Evolutionary conservation across 2,797 vertebrate genomes (phyloP), one percentile per base, ranked within the genome.

Genomic region (Coilia nasus): DNA sequence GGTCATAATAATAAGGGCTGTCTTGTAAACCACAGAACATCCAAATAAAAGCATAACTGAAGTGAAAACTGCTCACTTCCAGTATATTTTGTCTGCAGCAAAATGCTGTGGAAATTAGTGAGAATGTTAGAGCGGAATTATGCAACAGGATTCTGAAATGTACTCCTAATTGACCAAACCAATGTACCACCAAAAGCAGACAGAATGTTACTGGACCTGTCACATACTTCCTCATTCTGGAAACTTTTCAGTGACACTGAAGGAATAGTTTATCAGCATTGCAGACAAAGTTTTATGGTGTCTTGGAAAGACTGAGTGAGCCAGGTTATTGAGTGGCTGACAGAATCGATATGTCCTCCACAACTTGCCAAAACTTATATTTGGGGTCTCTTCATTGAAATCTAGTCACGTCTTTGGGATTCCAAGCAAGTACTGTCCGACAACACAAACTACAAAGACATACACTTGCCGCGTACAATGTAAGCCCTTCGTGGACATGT

Each of bases 241-340:
- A 31, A 44, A 78, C 71, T 78, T 44, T 78, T 78, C 35, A 78
- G 15, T 78, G 71, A 78, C 9, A 3, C 35, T 41, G 71, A 78
- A 35, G 7, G 71, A 5, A 41, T 6, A 78, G 80, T 85, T 84
- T 71, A 86, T 87, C 85, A 86, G 54, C 81, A 86, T 46, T 57
- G 64, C 47, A 50, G 82, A 85, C 31, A 84, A 84, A 80, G 86
- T 56, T 62, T 85, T 44, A 60, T 56, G 83, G 54, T 46, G 83
- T 56, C 6, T n/a, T 78, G 35, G 59, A 31, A 14, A 31, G 50
- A 64, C 57, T 81, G 64, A 44, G 81, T 1, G 85, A 82, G 59
- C 84, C 82, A 41, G 84, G 83, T 75, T 84, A 89, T 87, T 87
- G 88, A 89, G 86, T 71, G 50, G 60, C 83, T 85, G 88, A 85